phyloP scores from a whole-genome alignment of 1,140 invertebrate species.

The Rhysida immarginata region DNA sequence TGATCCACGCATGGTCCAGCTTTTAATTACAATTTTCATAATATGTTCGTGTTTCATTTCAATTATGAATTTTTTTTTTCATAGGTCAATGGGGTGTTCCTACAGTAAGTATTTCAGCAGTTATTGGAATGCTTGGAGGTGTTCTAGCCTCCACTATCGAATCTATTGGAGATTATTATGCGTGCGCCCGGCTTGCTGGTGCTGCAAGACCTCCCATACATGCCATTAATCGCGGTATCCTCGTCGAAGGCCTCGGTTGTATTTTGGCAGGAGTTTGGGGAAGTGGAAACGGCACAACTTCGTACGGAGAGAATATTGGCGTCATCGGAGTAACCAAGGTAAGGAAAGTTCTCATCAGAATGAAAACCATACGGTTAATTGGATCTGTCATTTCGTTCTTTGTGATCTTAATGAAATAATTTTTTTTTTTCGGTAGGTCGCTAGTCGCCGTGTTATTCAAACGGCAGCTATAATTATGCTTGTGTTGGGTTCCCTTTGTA shows the following conservation, averaged over 20 bases:
- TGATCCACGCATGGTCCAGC: neutral
- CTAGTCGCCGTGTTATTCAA: conserved; percentile 68
- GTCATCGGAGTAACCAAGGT: conserved; percentile 55
- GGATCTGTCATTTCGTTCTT: neutral
- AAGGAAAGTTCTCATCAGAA: neutral
- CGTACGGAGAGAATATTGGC: conserved; percentile 77
- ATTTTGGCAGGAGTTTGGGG: conserved; percentile 67
- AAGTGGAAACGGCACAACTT: conserved; percentile 67
- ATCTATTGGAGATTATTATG: conserved; percentile 77
- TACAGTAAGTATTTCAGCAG: conserved; percentile 52
- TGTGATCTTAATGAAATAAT: neutral
- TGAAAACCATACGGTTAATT: neutral
- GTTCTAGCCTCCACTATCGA: conserved; percentile 70
- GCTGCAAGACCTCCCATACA: conserved; percentile 65
- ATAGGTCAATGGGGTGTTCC: conserved; percentile 60
- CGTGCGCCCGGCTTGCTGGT: conserved; percentile 61
- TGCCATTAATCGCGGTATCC: conserved; percentile 72
- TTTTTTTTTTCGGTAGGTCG: conserved; percentile 43
- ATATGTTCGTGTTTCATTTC: neutral
- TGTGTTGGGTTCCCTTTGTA: conserved; percentile 58
- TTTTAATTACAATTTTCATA: conserved; percentile 3
- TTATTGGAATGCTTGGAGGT: conserved; percentile 67
- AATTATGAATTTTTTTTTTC: too few species aligned
- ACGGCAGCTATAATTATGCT: conserved; percentile 62
- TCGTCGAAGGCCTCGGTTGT: conserved; percentile 65